A percentile compares a stretch with the other conserved stretches of the same genome.
These are phyloP conservation scores for Dryadula phaetusa DNA, from an alignment of 2,888 invertebrate genomes.

Conservation along the genomic window DNA sequence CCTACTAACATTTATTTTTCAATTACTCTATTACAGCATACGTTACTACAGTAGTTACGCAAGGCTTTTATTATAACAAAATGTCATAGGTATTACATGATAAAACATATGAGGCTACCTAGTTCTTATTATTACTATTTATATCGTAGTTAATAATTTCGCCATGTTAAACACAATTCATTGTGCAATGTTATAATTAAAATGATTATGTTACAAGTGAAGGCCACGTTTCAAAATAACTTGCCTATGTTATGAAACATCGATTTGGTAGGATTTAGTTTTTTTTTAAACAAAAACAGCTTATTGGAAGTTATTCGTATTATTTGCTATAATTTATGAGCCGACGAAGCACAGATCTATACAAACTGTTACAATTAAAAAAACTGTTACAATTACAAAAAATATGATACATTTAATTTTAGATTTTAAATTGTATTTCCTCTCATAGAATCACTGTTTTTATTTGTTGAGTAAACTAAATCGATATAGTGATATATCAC, in stretches of 20 bases:
- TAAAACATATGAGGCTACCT: conserved; percentile 3
- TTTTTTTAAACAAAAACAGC: too few relatives aligned
- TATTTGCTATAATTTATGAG: too few relatives aligned
- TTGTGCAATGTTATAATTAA: conserved; percentile 30
- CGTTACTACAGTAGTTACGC: conserved; percentile 22
- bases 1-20: conserved; percentile 3
- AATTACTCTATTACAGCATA: conserved; percentile 10
- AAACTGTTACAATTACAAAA: too few relatives aligned
- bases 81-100: conserved; percentile 18
- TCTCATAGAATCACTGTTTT: too few relatives aligned
- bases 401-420: too few relatives aligned
- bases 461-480: too few relatives aligned
- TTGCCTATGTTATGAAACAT: conserved; percentile 11
- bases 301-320: too few relatives aligned
- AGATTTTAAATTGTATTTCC: too few relatives aligned
- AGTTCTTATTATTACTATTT: conserved; percentile 19
- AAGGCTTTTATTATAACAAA: conserved; percentile 1
- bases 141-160: conserved; percentile 19
- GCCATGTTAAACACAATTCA: conserved; percentile 26
- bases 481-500: too few relatives aligned
- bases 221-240: conserved; percentile 27
- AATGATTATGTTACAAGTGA: conserved; percentile 30
- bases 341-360: too few relatives aligned
- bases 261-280: conserved; percentile 6
- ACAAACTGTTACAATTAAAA: too few relatives aligned